Percentiles rank a stretch among this genome's conserved stretches.
Evolutionary conservation across 2,797 vertebrate genomes (phyloP).

Genomic region (Mus spretus): DNA sequence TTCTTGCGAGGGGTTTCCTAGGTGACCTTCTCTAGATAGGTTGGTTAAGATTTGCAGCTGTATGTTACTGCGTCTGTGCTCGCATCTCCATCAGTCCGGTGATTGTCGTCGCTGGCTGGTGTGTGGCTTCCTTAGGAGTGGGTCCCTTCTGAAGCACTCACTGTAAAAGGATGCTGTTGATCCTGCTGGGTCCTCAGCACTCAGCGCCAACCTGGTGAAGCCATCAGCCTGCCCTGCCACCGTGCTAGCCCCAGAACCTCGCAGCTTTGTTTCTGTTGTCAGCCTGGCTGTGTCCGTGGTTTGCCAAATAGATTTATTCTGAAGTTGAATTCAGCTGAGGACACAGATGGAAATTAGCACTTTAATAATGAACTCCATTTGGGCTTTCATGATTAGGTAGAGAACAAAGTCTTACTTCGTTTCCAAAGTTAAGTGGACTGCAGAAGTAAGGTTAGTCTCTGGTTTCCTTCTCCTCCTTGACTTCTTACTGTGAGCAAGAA

Average conservation of each 20-base stretch:
- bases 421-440: conserved; percentile 54
- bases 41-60: too few species aligned
- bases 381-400: conserved; percentile 16
- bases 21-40: background rate
- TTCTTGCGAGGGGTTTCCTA: background rate
- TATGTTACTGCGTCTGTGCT: accelerated
- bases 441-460: background rate
- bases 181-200: background rate
- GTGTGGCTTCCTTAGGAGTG: background rate
- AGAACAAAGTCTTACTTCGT: conserved; percentile 13
- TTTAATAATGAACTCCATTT: conserved; percentile 58
- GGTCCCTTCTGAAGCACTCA: background rate
- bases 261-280: background rate
- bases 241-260: background rate
- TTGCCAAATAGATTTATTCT: conserved; percentile 21
- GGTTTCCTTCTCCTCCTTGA: background rate
- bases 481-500: conserved; percentile 14
- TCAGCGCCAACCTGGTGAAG: too few species aligned
- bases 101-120: background rate
- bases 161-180: background rate
- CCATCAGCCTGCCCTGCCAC: background rate
- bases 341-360: conserved; percentile 2
- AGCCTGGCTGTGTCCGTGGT: background rate
- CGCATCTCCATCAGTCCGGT: background rate
- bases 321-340: background rate